phyloP scores from a whole-genome alignment of 2,888 invertebrate species.

The Ephialtes manifestator region DNA sequence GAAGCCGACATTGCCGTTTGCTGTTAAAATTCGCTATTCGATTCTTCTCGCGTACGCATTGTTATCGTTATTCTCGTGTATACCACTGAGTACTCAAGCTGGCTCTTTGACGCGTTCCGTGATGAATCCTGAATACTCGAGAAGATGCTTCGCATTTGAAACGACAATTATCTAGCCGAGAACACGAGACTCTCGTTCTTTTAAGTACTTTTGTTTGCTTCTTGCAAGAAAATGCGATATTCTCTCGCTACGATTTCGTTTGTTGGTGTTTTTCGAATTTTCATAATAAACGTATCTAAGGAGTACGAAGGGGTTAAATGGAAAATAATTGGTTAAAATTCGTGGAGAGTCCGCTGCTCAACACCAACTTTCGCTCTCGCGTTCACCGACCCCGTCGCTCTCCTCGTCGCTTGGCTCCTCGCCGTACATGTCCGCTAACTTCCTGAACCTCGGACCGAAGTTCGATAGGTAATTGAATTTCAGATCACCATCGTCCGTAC shows the following conservation, averaged over 20 bases:
- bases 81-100: slow-evolving; percentile 1
- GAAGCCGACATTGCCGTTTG: slow-evolving; percentile 18
- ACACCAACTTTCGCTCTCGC: slow-evolving; percentile 93
- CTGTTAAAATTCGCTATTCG: not conserved
- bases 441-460: slow-evolving; percentile 98
- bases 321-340: slow-evolving; percentile 39
- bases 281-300: slow-evolving; percentile 43
- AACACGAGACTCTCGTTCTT: slow-evolving; percentile 8
- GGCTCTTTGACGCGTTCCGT: slow-evolving; percentile 72
- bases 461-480: slow-evolving; percentile 98
- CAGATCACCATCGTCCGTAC: slow-evolving; percentile 96
- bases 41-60: slow-evolving; percentile 27
- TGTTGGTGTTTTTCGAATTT: slow-evolving; percentile 29
- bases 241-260: not conserved
- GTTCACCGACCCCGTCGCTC: slow-evolving; percentile 91
- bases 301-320: slow-evolving; percentile 27
- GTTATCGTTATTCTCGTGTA: slow-evolving; percentile 5
- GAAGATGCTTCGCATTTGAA: slow-evolving; percentile 42
- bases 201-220: slow-evolving; percentile 55
- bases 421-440: slow-evolving; percentile 97
- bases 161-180: slow-evolving; percentile 12
- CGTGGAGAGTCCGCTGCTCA: slow-evolving; percentile 81
- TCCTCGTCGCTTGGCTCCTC: slow-evolving; percentile 94
- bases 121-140: slow-evolving; percentile 49
- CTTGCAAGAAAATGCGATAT: slow-evolving; percentile 32